A percentile compares a stretch with the other conserved stretches of the same genome.
phyloP scores from a whole-genome alignment of 2,888 invertebrate species.

The Sycophila texana region DNA sequence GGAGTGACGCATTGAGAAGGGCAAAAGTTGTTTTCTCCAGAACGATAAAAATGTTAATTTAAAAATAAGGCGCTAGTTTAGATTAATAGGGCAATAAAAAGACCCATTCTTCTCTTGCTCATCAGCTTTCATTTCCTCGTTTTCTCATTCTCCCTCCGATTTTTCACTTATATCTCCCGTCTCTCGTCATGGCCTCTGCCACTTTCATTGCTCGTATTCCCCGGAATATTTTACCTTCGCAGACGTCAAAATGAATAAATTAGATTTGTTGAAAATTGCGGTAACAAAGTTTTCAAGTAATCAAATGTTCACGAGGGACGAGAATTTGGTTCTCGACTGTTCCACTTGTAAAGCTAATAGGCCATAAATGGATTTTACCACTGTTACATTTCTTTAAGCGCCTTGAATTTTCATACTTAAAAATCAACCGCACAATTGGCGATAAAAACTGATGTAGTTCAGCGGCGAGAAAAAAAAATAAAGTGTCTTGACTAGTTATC shows the following conservation, averaged over 20 bases:
- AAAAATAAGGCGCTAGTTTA: slow-evolving; percentile 73
- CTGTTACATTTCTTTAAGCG: too few species aligned
- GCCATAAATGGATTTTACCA: neutral
- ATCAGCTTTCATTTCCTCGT: slow-evolving; percentile 53
- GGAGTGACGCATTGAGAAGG: slow-evolving; percentile 48
- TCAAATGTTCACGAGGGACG: slow-evolving; percentile 17
- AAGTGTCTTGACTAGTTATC: too few species aligned
- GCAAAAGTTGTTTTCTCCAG: slow-evolving; percentile 69
- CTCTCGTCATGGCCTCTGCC: slow-evolving; percentile 13
- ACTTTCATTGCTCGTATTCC: slow-evolving; percentile 20
- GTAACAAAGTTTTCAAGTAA: slow-evolving; percentile 33
- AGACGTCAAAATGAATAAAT: slow-evolving; percentile 68
- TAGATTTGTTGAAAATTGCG: slow-evolving; percentile 69
- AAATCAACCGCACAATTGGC: too few species aligned
- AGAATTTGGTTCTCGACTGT: neutral
- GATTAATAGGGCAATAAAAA: slow-evolving; percentile 74
- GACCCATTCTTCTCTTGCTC: slow-evolving; percentile 63
- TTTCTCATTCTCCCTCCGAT: slow-evolving; percentile 50
- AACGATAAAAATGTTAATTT: slow-evolving; percentile 74
- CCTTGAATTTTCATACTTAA: too few species aligned
- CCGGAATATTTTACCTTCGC: slow-evolving; percentile 55
- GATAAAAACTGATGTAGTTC: too few species aligned
- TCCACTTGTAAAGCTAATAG: neutral
- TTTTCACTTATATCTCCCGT: slow-evolving; percentile 42
- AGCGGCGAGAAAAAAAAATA: neutral